Percentiles rank a stretch among this genome's conserved stretches.
Conservation (phyloP, 2,888 invertebrate genomes). For the Melanostoma mellinum region DNA sequence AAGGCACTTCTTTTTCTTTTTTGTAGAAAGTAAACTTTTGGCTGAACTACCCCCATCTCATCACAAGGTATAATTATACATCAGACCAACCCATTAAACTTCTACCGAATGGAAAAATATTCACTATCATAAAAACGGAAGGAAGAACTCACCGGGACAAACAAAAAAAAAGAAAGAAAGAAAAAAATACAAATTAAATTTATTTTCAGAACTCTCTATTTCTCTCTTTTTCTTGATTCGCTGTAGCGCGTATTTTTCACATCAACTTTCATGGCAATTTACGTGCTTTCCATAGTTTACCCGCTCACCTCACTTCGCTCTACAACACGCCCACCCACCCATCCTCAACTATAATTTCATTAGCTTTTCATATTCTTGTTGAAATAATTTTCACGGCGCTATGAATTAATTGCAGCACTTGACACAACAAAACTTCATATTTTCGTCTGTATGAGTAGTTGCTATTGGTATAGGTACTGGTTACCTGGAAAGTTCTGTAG, state of each 20-base stretch:
- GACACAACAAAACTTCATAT: slow-evolving; percentile 63
- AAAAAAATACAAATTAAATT: slow-evolving; percentile 6
- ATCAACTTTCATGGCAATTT: slow-evolving; percentile 28
- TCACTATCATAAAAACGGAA: slow-evolving; percentile 30
- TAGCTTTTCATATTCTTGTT: slow-evolving; percentile 68
- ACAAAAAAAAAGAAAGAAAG: not conserved
- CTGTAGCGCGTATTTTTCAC: slow-evolving; percentile 15
- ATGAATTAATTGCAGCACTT: slow-evolving; percentile 70
- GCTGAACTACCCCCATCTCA: slow-evolving; percentile 8
- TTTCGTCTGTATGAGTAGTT: not conserved
- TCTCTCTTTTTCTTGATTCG: not conserved
- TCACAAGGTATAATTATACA: slow-evolving; percentile 28
- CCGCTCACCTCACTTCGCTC: not conserved
- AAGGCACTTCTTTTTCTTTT: not conserved
- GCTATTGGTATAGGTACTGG: too few relatives aligned
- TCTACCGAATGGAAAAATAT: not conserved
- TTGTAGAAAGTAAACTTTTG: slow-evolving; percentile 6
- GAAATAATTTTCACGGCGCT: slow-evolving; percentile 69
- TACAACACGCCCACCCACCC: not conserved
- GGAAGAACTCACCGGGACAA: slow-evolving; percentile 15
- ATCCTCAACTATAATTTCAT: slow-evolving; percentile 60
- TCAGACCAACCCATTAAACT: slow-evolving; percentile 31
- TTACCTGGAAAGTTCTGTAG: slow-evolving; percentile 2
- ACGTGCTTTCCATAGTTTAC: not conserved
- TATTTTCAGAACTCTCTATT: slow-evolving; percentile 16